A percentile compares a stretch with the other conserved stretches of the same genome.
Evolutionary conservation across 2,888 invertebrate genomes (phyloP).

Genomic region (Zeuzera pyrina): DNA sequence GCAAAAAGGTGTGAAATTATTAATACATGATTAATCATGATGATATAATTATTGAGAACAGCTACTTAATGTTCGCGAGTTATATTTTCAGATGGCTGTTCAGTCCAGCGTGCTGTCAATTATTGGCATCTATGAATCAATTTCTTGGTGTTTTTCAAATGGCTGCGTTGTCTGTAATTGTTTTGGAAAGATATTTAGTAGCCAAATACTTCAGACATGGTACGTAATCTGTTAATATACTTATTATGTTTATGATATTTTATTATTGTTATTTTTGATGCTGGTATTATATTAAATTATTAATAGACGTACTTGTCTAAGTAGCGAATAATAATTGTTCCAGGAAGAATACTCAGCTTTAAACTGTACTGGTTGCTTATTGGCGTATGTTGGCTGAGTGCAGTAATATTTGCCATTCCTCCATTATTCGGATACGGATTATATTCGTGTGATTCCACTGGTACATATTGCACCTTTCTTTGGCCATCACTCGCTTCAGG

Average conservation of each 20-base stretch:
- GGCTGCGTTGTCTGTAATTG: conserved; percentile 55
- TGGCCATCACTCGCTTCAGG: conserved; percentile 55
- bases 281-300: neutral
- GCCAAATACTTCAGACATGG: conserved; percentile 60
- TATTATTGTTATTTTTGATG: neutral
- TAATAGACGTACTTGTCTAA: neutral
- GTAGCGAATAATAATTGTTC: neutral
- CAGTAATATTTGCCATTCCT: conserved; percentile 54
- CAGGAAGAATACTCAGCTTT: conserved; percentile 54
- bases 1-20: conserved; percentile 50
- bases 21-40: conserved; percentile 5
- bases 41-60: neutral
- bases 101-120: conserved; percentile 65
- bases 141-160: conserved; percentile 71
- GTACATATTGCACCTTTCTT: conserved; percentile 56
- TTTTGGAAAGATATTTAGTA: conserved; percentile 65
- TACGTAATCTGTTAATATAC: conserved; percentile 22
- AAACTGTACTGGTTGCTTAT: conserved; percentile 56
- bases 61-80: no score
- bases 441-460: conserved; percentile 65
- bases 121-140: conserved; percentile 70
- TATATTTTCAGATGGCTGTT: conserved; percentile 67
- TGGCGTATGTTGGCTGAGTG: conserved; percentile 52
- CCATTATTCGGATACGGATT: conserved; percentile 64
- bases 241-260: neutral